These are phyloP conservation scores for Agrochola lota DNA, from an alignment of 2,888 invertebrate species.

Conservation along the genomic window DNA sequence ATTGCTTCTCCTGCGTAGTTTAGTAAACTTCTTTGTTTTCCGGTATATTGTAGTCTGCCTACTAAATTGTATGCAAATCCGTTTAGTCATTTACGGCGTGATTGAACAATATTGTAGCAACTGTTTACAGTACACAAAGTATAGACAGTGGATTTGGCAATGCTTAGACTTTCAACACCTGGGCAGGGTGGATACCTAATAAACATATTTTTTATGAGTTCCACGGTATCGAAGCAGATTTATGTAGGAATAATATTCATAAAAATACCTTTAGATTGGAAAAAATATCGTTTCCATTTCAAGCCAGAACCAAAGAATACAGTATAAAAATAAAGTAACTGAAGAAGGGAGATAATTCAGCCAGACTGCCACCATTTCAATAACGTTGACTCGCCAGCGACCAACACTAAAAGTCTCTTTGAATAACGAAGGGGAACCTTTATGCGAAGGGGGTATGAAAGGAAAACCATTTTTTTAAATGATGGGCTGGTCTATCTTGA, in stretches of 20 bases:
- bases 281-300: conserved; percentile 30
- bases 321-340: conserved; percentile 65
- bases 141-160: not conserved
- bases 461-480: conserved; percentile 86
- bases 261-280: conserved; percentile 6
- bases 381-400: conserved; percentile 73
- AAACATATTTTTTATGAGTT: too few relatives aligned
- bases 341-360: conserved; percentile 72
- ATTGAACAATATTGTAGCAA: conserved; percentile 15
- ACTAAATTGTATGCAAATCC: conserved; percentile 35
- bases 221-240: not conserved
- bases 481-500: conserved; percentile 83
- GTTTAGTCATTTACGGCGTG: conserved; percentile 28
- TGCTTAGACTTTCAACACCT: not conserved
- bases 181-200: too few relatives aligned
- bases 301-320: conserved; percentile 28
- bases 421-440: conserved; percentile 87
- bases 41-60: not conserved
- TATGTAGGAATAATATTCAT: not conserved
- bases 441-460: conserved; percentile 83
- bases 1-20: not conserved
- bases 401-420: conserved; percentile 83
- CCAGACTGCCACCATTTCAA: conserved; percentile 73
- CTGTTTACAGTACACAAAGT: conserved; percentile 7
- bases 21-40: not conserved